Base-by-base conservation (phyloP, 2,113 vertebrate genomes). In the Reinhardtius hippoglossoides region DNA sequence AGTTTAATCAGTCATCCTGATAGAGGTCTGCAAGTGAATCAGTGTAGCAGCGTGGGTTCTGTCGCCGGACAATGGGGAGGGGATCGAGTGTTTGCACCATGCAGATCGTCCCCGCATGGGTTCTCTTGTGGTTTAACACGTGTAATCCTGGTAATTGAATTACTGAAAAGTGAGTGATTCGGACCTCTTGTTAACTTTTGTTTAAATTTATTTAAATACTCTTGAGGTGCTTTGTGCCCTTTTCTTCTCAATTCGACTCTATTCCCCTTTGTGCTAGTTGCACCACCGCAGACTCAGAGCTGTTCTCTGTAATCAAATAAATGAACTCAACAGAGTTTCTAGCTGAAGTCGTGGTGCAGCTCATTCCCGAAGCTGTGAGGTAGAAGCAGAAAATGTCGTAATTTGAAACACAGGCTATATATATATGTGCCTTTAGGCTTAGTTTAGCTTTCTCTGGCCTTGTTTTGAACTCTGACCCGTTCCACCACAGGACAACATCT, bases 401-500 rank as follows among this genome's bases (percentile, higher is more conserved):
- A 91, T 87, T 63, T 67, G 83, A 90, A 82, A 59, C 88, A 46
- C 50, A 0, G 70, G 40, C 81, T 88, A 72, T 87, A 78, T 87
- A 78, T 87, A 78, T 87, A 71, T 75, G 67, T 40, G 77, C 73
- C 35, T 71, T 84, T 68, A 50, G 68, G 52, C 79, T 70, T 65
- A 75, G 60, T 67, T 77, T 74, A 67, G 60, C 72, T 68, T 77
- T 72, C 42, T 16, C 65, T 82, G 80, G 23, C 85, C 65, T 75
- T 73, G 15, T 26, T 76, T 66, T 78, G 76, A 89, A 83, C 82
- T 85, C 56, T 84, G 82, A 85, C 93, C 91, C 84, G 59, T 78
- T 69, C 69, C 67, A 44, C 71, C 59, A 12, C 92, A 99, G 98
- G 98, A 99, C 83, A 97, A 97, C 87, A 90, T 97, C 89, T 99